Conservation (phyloP, 2,888 invertebrate genomes). For the Netelia fuscicornis region DNA sequence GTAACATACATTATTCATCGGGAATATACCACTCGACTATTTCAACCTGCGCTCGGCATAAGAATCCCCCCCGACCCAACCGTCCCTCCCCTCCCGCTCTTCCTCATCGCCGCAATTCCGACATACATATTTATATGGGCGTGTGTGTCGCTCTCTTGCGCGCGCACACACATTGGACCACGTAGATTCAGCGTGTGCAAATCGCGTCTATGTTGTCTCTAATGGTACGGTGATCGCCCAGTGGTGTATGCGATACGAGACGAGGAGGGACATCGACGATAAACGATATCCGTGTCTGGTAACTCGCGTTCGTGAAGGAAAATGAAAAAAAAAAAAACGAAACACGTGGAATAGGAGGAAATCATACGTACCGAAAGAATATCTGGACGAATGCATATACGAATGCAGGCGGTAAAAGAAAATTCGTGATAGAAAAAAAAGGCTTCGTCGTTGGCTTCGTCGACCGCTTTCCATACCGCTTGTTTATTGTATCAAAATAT, state of each 20-base stretch:
- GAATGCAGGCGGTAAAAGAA: too few species aligned
- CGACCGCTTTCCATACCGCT: too few species aligned
- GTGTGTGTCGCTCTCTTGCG: conserved; percentile 58
- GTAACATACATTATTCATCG: conserved; percentile 71
- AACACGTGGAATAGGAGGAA: too few species aligned
- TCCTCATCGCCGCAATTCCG: conserved; percentile 27
- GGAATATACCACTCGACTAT: conserved; percentile 69
- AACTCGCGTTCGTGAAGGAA: conserved; percentile 41
- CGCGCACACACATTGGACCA: not conserved
- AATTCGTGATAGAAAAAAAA: too few species aligned
- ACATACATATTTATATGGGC: conserved; percentile 64
- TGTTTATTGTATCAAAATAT: too few species aligned
- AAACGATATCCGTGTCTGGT: conserved; percentile 53
- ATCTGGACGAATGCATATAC: too few species aligned
- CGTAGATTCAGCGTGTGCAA: conserved; percentile 9
- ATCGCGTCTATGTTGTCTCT: conserved; percentile 26
- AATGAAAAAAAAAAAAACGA: conserved; percentile 14
- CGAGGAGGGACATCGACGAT: conserved; percentile 29
- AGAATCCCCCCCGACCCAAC: conserved; percentile 46
- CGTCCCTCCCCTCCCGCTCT: conserved; percentile 7
- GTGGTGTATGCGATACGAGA: conserved; percentile 32
- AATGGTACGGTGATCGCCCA: conserved; percentile 38
- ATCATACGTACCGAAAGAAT: too few species aligned
- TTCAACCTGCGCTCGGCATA: conserved; percentile 69
- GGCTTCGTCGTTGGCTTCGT: too few species aligned